Evolutionary conservation across 2,797 vertebrate genomes (phyloP).

Genomic region (Balearica regulorum): DNA sequence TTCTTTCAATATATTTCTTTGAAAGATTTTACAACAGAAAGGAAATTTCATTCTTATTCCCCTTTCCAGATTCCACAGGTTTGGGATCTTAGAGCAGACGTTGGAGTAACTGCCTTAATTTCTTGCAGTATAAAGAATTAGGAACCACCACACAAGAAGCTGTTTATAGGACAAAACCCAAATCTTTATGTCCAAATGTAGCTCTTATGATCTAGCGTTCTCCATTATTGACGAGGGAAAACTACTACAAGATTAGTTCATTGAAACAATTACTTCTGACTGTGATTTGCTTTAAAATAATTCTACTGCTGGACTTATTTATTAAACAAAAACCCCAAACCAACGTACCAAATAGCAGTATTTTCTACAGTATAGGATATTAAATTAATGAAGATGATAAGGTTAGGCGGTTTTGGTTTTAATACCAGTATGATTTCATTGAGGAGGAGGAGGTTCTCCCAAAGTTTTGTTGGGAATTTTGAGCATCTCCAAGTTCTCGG

Average conservation of each 20-base stretch:
- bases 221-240: background rate
- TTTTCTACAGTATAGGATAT: background rate
- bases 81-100: background rate
- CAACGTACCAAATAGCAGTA: background rate
- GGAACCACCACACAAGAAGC: background rate
- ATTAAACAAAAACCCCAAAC: background rate
- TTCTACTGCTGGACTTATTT: background rate
- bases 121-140: background rate
- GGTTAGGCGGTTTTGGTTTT: background rate
- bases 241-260: background rate
- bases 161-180: background rate
- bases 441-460: background rate
- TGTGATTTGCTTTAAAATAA: background rate
- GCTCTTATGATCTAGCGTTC: background rate
- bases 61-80: background rate
- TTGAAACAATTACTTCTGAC: background rate
- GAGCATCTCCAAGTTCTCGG: background rate
- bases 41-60: background rate
- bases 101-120: background rate
- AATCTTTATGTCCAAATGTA: background rate
- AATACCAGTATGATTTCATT: background rate
- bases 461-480: background rate
- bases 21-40: background rate
- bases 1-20: background rate
- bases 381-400: background rate